phyloP scores from a whole-genome alignment of 2,888 invertebrate genomes.

The Apocheima hispidaria region DNA sequence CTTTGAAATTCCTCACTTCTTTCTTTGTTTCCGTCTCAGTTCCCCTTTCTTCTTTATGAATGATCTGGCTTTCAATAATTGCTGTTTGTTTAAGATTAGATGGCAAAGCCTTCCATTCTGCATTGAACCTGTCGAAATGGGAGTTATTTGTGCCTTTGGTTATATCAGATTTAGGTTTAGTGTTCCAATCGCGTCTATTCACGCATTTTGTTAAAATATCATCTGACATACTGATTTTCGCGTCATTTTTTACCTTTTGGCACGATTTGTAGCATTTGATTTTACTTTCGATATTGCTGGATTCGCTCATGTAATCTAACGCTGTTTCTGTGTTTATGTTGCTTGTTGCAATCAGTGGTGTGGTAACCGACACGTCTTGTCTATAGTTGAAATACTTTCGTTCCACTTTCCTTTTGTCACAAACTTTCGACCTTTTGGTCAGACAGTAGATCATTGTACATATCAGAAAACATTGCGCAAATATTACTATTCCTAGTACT shows the following conservation, averaged over 20 bases:
- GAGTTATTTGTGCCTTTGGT: constrained; percentile 6
- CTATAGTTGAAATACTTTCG: constrained; percentile 68
- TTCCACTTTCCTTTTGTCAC: constrained; percentile 56
- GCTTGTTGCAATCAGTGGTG: constrained; percentile 72
- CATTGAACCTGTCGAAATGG: background rate
- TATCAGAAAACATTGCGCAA: constrained; percentile 68
- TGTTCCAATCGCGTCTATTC: constrained; percentile 71
- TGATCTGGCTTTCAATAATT: background rate
- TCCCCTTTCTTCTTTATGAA: constrained; percentile 19
- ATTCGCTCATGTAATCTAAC: constrained; percentile 65
- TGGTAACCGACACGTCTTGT: constrained; percentile 74
- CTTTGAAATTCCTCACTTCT: constrained; percentile 48
- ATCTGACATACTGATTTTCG: constrained; percentile 71
- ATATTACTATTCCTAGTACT: constrained; percentile 54
- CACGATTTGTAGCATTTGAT: constrained; percentile 76
- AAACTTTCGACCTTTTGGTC: constrained; percentile 53
- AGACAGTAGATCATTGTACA: constrained; percentile 62
- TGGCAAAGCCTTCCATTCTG: constrained; percentile 6
- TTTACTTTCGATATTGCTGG: constrained; percentile 66
- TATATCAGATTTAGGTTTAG: constrained; percentile 57
- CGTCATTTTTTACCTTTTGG: constrained; percentile 61
- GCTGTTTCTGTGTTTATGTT: constrained; percentile 72
- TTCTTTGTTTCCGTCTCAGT: constrained; percentile 52
- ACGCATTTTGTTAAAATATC: constrained; percentile 77
- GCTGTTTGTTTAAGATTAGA: background rate